Evolutionary conservation across 2,113 vertebrate species (phyloP), one percentile per base, ranked within the genome.

Genomic region (Boulengeromyrus knoepffleri): DNA sequence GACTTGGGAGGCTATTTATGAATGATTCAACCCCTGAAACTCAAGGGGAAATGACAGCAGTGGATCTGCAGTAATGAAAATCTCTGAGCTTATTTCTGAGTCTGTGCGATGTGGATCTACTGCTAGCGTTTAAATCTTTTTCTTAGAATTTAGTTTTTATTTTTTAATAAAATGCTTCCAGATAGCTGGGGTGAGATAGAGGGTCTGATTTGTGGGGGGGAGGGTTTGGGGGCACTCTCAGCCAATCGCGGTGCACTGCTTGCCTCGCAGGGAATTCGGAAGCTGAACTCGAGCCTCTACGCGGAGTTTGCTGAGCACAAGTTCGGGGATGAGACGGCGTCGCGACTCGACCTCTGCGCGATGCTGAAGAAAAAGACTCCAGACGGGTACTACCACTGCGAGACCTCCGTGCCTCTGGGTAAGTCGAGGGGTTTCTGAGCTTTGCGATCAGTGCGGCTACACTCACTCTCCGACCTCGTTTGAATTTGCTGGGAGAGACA

Each of bases 311-410:
- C 94, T 91, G 93, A 93, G 93, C 94, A 94, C 92, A 95, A 92
- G 92, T 99, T 99, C 94, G 98, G 99, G 94, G 95, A 96, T 90
- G 97, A 99, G 94, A 89, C 91, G 0, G 93, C 98, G 53, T 95
- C 94, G 49, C 95, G 96, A 56, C 92, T 99, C 87, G 98, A 99
- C 93, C 97, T 99, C 92, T 99, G 99, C 92, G 99, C 98, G 90
- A 99, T 99, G 98, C 87, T 97, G 93, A 99, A 99, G 94, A 97
- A 97, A 93, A 99, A 98, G 92, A 97, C 97, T 56, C 94, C 95
- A 0, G 96, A 96, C 91, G 98, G 99, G 49, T 99, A 99, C 92
- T 99, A 98, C 92, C 96, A 98, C 93, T 97, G 97, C 7, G 98
- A 99, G 92, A 96, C 96, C 7, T 98, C 97, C 46, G 92, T 99